Base-by-base conservation (phyloP, 2,797 vertebrate genomes). In the Pteronotus mesoamericanus region DNA sequence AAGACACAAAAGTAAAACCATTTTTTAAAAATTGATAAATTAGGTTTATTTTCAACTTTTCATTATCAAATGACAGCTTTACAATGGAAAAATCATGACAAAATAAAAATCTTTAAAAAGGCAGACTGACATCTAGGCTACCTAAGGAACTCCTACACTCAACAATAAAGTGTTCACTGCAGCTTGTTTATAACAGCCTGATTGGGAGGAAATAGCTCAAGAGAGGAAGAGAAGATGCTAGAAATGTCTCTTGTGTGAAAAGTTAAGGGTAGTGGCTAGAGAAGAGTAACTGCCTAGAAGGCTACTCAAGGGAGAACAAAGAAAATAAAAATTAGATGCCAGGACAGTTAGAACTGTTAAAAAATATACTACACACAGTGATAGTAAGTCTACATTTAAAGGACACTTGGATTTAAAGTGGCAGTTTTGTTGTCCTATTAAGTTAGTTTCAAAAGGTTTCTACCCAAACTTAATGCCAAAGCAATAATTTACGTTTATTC, bases 401-500 rank as follows among this genome's bases (percentile, higher is more conserved):
- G 86, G 42, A 74, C 74, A 74, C 69, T 16, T 48, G 24, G n/a
- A 71, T 69, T 77, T 88, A 71, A 87, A 42, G 66, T 86, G 48
- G 64, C 22, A 85, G 37, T 80, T 91, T 22, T 64, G 59, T 59
- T 71, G 37, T 57, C 39, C 72, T 61, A 46, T 39, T 89, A 84
- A 55, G 14, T 10, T 95, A 26, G 2, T 86, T 95, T 96, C 93
- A 77, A 89, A 96, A 74, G 79, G 32, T 7, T 74, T 48, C 74
- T 94, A 64, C 6, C 55, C 89, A 93, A 80, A 83, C 78, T 53
- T 84, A 93, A 94, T 53, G 46, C 21, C 79, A 21, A 57, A 84
- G 51, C 42, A 42, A 34, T 64, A 21, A 75, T 66, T 97, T 82
- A 84, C 32, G 37, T 86, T 59, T 94, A 86, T 55, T 84, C 44